Evolutionary conservation across 1,140 invertebrate species (phyloP).

Genomic region (Aphelenchoides fujianensis): DNA sequence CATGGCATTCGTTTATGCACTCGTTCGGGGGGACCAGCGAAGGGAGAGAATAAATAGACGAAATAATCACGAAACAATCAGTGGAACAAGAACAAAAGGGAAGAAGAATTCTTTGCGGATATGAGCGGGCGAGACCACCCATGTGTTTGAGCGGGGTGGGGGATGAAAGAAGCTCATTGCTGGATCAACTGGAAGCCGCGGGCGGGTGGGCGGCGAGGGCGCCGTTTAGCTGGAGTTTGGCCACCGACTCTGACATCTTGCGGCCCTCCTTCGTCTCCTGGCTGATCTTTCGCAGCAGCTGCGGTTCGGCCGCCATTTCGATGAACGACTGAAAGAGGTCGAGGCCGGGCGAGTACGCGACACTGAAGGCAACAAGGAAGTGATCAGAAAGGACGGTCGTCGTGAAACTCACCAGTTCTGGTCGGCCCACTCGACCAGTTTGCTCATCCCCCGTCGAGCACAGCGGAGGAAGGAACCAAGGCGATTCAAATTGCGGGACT

Average conservation of each 20-base stretch:
- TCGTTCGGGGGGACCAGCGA: too few relatives aligned
- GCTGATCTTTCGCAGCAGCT: neutral
- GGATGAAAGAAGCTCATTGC: too few relatives aligned
- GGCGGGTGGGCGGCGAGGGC: too few relatives aligned
- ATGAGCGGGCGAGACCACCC: too few relatives aligned
- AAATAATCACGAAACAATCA: too few relatives aligned
- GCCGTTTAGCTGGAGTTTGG: neutral
- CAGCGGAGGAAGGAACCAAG: conserved; percentile 28
- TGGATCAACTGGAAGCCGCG: too few relatives aligned
- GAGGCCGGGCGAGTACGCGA: conserved; percentile 18
- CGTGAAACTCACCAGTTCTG: conserved; percentile 30
- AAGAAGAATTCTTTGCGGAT: too few relatives aligned
- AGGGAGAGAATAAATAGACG: too few relatives aligned
- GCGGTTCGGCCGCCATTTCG: conserved; percentile 18
- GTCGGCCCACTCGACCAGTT: conserved; percentile 34
- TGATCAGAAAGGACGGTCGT: neutral
- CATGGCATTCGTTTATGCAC: too few relatives aligned
- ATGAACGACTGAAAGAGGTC: conserved; percentile 20
- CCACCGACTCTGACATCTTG: neutral
- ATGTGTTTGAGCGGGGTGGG: too few relatives aligned
- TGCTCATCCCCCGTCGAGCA: conserved; percentile 28
- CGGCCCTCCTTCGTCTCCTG: neutral
- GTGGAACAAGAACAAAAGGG: too few relatives aligned
- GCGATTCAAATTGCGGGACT: conserved; percentile 23
- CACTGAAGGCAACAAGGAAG: conserved; percentile 17